phyloP scores from a whole-genome alignment of 2,888 invertebrate genomes.

The Gasteruption jaculator region DNA sequence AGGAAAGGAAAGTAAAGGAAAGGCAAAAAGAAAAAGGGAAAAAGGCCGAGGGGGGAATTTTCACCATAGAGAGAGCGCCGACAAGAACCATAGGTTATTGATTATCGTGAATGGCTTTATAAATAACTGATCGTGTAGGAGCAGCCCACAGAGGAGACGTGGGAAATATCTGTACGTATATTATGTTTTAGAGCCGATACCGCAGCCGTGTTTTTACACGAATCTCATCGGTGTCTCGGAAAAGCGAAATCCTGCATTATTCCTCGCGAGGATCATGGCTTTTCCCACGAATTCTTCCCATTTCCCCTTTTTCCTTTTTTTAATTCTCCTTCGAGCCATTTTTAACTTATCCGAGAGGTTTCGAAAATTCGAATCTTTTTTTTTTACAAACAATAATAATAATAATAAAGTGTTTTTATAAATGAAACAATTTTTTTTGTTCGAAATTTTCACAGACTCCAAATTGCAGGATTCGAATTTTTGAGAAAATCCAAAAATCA shows the following conservation, averaged over 20 bases:
- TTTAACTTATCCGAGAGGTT: conserved; percentile 1
- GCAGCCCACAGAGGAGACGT: conserved; percentile 33
- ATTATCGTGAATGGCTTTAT: conserved; percentile 49
- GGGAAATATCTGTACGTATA: conserved; percentile 32
- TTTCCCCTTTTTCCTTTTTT: neutral
- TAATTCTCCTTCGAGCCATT: neutral
- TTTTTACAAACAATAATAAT: no score
- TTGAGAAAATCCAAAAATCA: no score
- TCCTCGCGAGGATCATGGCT: neutral
- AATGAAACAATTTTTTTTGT: no score
- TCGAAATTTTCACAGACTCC: no score
- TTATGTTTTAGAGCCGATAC: neutral
- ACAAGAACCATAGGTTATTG: conserved; percentile 43
- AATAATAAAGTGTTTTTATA: no score
- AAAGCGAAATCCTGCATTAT: no score
- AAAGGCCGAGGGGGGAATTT: no score
- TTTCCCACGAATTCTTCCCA: neutral
- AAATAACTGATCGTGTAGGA: conserved; percentile 46
- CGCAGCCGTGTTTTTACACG: neutral
- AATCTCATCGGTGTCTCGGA: no score
- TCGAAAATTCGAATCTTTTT: no score
- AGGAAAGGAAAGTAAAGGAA: no score
- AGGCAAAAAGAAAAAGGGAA: no score
- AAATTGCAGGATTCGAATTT: no score
- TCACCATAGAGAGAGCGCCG: conserved; percentile 27